Base-by-base conservation (phyloP, 92 coral and sea anemone genomes). In the Pocillopora meandrina region DNA sequence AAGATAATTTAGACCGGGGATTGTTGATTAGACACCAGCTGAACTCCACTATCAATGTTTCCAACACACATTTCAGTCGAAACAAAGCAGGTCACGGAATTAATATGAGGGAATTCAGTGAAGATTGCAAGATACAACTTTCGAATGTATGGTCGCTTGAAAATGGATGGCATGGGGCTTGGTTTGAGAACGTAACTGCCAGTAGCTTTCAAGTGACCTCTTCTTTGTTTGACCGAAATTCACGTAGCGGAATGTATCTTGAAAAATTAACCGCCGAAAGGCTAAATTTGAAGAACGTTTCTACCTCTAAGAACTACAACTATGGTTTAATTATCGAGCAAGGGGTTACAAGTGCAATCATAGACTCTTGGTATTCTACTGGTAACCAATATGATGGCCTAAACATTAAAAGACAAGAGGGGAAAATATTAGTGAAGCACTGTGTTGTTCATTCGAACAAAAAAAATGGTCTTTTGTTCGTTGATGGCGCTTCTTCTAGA, bases 201-300 rank as follows among this genome's bases (percentile, higher is more conserved):
- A 17, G 2, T 33, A 67, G 31, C 19, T 9, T 80, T 4, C 11
- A 35, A 0, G 61, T 80, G 34, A 61, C 72, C 0, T 82, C 86
- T 15, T 82, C 78, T 5, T 36, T 49, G 52, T 62, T 82, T 61
- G 77, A 82, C 16, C 62, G 62, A 36, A 82, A 82, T 23, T 20
- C 70, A 9, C 16, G 31, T 35, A 16, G 71, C 31, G 86, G 86
- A 36, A 12, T 82, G 21, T 61, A 2, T 20, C 34, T 72, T 13
- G 35, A 10, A n/a, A 34, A 52, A n/a, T 71, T 82, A n/a, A 2
- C 18, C 11, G 1, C 61, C 7, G 49, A 21, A 36, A 55, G 10
- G 9, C 9, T 60, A 18, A 72, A 19, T 4, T 71, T 71, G 0
- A 10, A 3, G 20, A 15, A 82, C 1, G 62, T 82, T 82, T 72